phyloP scores from a whole-genome alignment of 1,140 invertebrate species.

The Dufourea novaeangliae region DNA sequence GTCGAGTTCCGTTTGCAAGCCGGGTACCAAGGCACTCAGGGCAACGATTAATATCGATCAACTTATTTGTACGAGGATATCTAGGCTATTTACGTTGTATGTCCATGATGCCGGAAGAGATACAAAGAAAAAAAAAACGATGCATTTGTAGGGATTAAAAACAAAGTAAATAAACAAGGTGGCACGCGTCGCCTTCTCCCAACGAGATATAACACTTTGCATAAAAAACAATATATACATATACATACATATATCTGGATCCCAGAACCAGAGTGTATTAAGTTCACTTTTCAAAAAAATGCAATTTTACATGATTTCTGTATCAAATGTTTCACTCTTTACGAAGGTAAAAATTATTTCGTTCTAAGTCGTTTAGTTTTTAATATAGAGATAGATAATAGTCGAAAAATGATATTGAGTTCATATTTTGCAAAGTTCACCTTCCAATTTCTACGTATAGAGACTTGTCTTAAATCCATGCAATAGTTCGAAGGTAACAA shows the following conservation, averaged over 20 bases:
- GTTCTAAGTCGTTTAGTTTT: too few relatives aligned
- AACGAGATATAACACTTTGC: constrained; percentile 50
- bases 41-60: constrained; percentile 71
- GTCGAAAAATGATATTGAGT: too few relatives aligned
- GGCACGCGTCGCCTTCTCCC: constrained; percentile 33
- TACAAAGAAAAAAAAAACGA: constrained; percentile 29
- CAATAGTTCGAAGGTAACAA: too few relatives aligned
- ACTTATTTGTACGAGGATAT: constrained; percentile 70
- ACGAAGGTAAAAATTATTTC: too few relatives aligned
- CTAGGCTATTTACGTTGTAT: constrained; percentile 68
- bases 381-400: too few relatives aligned
- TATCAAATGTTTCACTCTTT: too few relatives aligned
- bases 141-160: constrained; percentile 53
- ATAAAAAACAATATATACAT: constrained; percentile 42
- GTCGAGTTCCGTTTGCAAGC: constrained; percentile 64
- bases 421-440: too few relatives aligned
- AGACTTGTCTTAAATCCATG: too few relatives aligned
- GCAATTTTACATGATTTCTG: too few relatives aligned
- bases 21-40: constrained; percentile 73
- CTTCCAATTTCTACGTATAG: too few relatives aligned
- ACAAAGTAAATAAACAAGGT: constrained; percentile 37
- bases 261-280: too few relatives aligned
- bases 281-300: too few relatives aligned
- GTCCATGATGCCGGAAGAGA: constrained; percentile 50
- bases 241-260: background rate